phyloP scores from a whole-genome alignment of 2,888 invertebrate genomes.

The Ichneumoninae sp. region DNA sequence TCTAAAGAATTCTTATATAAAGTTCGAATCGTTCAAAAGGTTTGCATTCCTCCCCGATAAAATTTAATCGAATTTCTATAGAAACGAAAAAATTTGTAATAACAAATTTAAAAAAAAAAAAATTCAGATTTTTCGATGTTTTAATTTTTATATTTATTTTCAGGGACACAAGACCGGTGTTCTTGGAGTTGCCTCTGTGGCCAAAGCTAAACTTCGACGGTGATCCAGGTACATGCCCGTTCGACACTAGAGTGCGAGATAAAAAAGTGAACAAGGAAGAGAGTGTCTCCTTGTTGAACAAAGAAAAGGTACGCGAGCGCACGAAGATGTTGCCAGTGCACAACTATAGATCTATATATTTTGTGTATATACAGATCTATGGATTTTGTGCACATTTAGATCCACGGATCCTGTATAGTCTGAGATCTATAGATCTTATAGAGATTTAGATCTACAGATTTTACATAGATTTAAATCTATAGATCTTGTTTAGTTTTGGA shows the following conservation, averaged over 20 bases:
- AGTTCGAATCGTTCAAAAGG: conserved; percentile 90
- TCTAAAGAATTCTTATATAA: conserved; percentile 89
- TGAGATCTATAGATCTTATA: too few relatives aligned
- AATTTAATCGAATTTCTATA: background rate
- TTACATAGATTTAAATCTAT: too few relatives aligned
- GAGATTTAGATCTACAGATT: too few relatives aligned
- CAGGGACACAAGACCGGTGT: conserved; percentile 87
- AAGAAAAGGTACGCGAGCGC: conserved; percentile 76
- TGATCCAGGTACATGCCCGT: conserved; percentile 83
- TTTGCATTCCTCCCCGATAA: conserved; percentile 72
- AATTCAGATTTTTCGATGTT: background rate
- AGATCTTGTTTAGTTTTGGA: background rate
- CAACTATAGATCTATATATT: background rate
- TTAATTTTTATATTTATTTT: conserved; percentile 30
- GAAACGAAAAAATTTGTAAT: background rate
- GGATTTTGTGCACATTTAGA: too few relatives aligned
- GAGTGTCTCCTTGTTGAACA: conserved; percentile 72
- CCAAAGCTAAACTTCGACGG: conserved; percentile 86
- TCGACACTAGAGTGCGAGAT: conserved; percentile 77
- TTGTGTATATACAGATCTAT: background rate
- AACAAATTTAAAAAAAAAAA: background rate
- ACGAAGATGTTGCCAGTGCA: background rate
- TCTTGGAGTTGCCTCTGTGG: conserved; percentile 88
- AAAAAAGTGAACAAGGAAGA: conserved; percentile 76
- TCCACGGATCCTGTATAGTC: too few relatives aligned